These are phyloP conservation scores for Zeuzera pyrina DNA, from an alignment of 2,888 invertebrate species.

Conservation along the genomic window DNA sequence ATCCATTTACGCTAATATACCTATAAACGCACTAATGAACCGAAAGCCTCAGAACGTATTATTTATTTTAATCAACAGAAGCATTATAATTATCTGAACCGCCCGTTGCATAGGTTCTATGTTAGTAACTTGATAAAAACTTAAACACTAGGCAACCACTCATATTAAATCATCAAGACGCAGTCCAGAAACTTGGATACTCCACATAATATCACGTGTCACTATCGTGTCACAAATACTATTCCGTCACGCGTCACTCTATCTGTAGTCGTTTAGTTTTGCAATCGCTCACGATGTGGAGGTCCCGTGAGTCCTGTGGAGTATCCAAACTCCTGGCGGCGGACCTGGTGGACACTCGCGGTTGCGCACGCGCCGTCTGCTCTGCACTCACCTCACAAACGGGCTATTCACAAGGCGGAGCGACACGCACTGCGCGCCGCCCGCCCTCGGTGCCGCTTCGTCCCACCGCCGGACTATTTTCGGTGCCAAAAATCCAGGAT, in stretches of 20 bases:
- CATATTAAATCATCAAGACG: no score
- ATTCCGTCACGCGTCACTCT: constrained; percentile 4
- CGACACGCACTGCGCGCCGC: constrained; percentile 68
- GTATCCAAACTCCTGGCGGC: constrained; percentile 46
- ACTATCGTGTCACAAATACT: constrained; percentile 13
- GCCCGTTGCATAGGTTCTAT: no score
- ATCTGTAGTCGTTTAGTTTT: no score
- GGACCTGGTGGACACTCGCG: constrained; percentile 23
- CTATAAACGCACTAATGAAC: no score
- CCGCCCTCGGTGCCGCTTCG: constrained; percentile 47
- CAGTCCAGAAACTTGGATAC: constrained; percentile 48
- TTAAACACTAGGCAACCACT: no score
- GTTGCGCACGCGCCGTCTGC: constrained; percentile 7
- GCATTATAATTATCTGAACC: no score
- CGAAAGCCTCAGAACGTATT: no score
- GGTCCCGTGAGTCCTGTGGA: constrained; percentile 21
- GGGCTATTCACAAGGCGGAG: constrained; percentile 72
- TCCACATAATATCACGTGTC: constrained; percentile 33
- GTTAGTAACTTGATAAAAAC: no score
- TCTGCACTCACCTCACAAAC: constrained; percentile 62
- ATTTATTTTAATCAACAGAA: no score
- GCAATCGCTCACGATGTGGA: constrained; percentile 14
- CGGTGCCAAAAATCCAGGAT: constrained; percentile 71
- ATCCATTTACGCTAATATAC: no score
- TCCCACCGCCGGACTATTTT: constrained; percentile 66